Conservation (phyloP, 2,113 vertebrate species). For the Thalassarche chlororhynchos region DNA sequence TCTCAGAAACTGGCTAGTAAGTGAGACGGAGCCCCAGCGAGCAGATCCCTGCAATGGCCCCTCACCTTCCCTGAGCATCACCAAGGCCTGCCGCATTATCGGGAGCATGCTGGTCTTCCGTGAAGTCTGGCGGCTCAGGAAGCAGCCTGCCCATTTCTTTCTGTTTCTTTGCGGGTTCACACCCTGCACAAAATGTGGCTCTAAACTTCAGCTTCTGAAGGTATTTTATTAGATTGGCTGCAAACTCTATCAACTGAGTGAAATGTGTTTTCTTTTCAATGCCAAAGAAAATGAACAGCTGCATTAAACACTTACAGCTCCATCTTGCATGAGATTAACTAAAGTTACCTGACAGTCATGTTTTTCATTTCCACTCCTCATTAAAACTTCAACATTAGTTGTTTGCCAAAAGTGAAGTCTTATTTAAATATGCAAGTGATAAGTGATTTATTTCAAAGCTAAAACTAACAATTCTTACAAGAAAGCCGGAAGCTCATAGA, state of each 20-base stretch:
- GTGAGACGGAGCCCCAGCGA: not conserved
- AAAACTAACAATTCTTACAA: not conserved
- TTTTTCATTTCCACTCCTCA: not conserved
- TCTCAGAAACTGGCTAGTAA: not conserved
- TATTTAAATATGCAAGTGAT: not conserved
- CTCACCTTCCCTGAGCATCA: not conserved
- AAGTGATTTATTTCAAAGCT: not conserved
- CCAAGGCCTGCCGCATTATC: accelerated
- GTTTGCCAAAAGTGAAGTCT: not conserved
- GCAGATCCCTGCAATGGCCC: no score
- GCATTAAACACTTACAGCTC: not conserved
- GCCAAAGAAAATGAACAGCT: not conserved
- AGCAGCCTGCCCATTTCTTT: not conserved
- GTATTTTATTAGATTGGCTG: not conserved
- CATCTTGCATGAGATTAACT: not conserved
- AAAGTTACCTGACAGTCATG: not conserved
- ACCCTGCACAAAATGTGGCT: not conserved
- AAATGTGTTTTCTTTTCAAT: not conserved
- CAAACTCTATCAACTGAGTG: not conserved
- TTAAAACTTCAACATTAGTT: not conserved
- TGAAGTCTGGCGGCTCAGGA: not conserved
- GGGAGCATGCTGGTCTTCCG: accelerated
- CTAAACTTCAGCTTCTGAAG: not conserved
- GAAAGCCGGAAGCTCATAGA: not conserved
- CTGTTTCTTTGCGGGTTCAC: not conserved